These are phyloP conservation scores for Lethrus apterus DNA, from an alignment of 1,140 invertebrate species.

Conservation along the genomic window DNA sequence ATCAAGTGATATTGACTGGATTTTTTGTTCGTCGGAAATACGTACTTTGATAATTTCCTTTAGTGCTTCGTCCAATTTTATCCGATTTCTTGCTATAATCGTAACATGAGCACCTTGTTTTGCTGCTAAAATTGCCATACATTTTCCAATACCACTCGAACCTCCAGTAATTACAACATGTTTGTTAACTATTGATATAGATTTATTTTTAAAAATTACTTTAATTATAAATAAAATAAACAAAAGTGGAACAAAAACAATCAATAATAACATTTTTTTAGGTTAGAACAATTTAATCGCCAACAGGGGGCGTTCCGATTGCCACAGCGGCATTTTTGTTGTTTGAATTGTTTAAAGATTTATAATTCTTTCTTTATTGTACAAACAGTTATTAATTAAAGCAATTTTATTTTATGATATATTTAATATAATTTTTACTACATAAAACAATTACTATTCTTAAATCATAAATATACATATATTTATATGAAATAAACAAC, in stretches of 20 bases:
- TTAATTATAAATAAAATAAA: neutral
- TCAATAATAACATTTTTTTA: no score
- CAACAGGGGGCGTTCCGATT: no score
- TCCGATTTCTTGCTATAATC: constrained; percentile 73
- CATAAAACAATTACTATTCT: no score
- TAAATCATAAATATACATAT: no score
- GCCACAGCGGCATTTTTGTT: no score
- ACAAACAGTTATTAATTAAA: no score
- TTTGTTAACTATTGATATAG: constrained; percentile 40
- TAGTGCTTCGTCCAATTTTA: constrained; percentile 56
- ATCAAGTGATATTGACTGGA: constrained; percentile 67
- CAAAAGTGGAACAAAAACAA: neutral
- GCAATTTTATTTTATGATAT: no score
- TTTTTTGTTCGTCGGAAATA: constrained; percentile 49
- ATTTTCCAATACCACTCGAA: constrained; percentile 91
- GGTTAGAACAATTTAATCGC: no score
- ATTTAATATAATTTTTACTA: no score
- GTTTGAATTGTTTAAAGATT: no score
- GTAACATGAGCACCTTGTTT: constrained; percentile 80
- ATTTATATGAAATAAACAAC: no score
- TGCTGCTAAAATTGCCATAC: constrained; percentile 68
- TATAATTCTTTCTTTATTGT: no score
- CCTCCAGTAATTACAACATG: constrained; percentile 82
- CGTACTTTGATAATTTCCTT: constrained; percentile 48
- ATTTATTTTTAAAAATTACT: neutral